These are phyloP conservation scores for Antheraea pernyi DNA, from an alignment of 1,140 invertebrate species.

Conservation along the genomic window DNA sequence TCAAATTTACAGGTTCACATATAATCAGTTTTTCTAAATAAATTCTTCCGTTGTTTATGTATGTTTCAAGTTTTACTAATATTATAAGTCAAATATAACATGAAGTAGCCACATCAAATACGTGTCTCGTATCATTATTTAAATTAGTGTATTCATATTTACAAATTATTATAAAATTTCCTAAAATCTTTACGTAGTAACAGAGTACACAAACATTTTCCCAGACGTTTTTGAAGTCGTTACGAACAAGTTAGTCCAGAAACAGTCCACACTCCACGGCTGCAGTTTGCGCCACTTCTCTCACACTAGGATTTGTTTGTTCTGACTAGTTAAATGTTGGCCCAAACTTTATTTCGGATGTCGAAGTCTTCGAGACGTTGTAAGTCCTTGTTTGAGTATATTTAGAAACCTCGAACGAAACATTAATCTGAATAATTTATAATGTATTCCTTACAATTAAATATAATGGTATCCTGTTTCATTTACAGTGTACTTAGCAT, in stretches of 20 bases:
- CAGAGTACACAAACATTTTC: slow-evolving; percentile 36
- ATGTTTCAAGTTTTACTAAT: no score
- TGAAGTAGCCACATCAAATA: no score
- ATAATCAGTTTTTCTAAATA: no score
- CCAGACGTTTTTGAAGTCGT: slow-evolving; percentile 55
- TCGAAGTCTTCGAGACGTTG: slow-evolving; percentile 54
- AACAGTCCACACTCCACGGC: slow-evolving; percentile 31
- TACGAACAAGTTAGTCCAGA: slow-evolving; percentile 48
- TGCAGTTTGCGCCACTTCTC: slow-evolving; percentile 58
- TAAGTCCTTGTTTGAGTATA: slow-evolving; percentile 50
- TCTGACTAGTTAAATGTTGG: slow-evolving; percentile 73
- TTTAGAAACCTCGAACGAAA: slow-evolving; percentile 28
- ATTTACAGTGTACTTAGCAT: no score
- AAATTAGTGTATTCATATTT: no score
- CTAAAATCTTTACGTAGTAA: slow-evolving; percentile 14
- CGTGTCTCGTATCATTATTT: no score
- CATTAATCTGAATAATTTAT: slow-evolving; percentile 21
- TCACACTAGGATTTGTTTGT: slow-evolving; percentile 49
- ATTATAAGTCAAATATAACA: no score
- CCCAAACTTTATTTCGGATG: slow-evolving; percentile 63
- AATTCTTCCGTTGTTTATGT: no score
- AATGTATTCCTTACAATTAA: not conserved
- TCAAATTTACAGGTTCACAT: no score
- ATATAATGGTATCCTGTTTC: no score
- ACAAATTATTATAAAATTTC: slow-evolving; percentile 1